phyloP scores from a whole-genome alignment of 2,797 vertebrate genomes.

The Mus minutoides region DNA sequence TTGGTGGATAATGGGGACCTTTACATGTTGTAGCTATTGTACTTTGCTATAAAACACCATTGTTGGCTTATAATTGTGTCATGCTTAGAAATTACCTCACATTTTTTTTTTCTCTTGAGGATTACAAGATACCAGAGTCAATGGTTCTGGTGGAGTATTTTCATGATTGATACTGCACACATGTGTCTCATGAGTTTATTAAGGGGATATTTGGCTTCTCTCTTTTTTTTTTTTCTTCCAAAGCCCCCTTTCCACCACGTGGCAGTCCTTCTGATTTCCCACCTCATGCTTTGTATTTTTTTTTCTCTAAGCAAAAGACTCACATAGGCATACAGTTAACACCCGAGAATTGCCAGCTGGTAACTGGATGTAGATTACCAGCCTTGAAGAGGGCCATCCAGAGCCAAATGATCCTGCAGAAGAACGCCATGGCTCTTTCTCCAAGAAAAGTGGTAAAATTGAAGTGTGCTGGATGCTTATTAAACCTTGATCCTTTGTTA shows the following conservation, averaged over 20 bases:
- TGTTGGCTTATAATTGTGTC: conserved; percentile 1
- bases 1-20: conserved; percentile 8
- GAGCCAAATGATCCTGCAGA: conserved; percentile 14
- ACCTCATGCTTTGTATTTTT: background rate
- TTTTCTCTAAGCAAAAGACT: background rate
- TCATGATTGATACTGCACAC: background rate
- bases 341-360: conserved; percentile 18
- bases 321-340: conserved; percentile 41
- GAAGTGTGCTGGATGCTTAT: background rate
- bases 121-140: conserved; percentile 12
- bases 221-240: conserved; percentile 7
- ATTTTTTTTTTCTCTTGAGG: conserved; percentile 1
- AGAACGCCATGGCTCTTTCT: conserved; percentile 55
- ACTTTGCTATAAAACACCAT: background rate
- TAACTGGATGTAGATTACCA: conserved; percentile 39
- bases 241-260: background rate
- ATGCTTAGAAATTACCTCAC: background rate
- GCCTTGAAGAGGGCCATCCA: conserved; percentile 24
- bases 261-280: background rate
- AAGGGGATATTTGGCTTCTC: background rate
- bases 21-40: background rate
- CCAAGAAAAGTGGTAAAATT: conserved; percentile 59
- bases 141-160: background rate
- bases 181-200: background rate
- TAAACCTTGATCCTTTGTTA: conserved; percentile 59